Base-by-base conservation (phyloP, 2,888 invertebrate genomes). In the Hydrotaea diabolus region DNA sequence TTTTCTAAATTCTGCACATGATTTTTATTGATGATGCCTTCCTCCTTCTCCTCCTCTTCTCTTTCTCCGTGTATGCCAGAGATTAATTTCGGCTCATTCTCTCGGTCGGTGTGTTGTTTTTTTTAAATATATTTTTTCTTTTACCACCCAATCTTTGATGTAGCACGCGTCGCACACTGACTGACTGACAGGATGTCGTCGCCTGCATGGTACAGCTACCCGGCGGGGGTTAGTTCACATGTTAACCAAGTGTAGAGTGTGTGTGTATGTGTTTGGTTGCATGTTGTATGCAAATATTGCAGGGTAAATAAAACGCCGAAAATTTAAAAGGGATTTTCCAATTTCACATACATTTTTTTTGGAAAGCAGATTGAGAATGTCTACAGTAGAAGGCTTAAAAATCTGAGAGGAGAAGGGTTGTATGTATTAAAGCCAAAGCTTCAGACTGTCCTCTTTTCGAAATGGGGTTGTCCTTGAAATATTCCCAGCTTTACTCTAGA, bases 11-110 rank as follows among this genome's bases (percentile, higher is more conserved):
- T 69, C 69, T 69, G 69, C 43, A 43, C 43, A 69, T 69, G 69
- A 69, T 69, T 69, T 69, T 69, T 46, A 69, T n/a, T 69, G 69
- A 69, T 69, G 69, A 69, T 23, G 66, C 21, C 23, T 69, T 69
- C 19, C 2, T 59, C 31, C 31, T n/a, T n/a, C 62, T n/a, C n/a
- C n/a, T n/a, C n/a, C n/a, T n/a, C n/a, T n/a, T n/a, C n/a, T n/a
- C n/a, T n/a, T n/a, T n/a, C n/a, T n/a, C n/a, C n/a, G 31, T n/a
- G 31, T 36, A 31, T 62, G n/a, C 17, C n/a, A n/a, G 36, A 62
- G 62, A 62, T 62, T 62, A 62, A 49, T 49, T 13, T 49, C 49
- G 8, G 49, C n/a, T 49, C 8, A 31, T 2, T 31, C 31, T 31
- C n/a, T n/a, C n/a, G 31, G n/a, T 13, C n/a, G 2, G 1, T 49